These are phyloP conservation scores for Dynastes grantii DNA, from an alignment of 2,888 invertebrate species.

Conservation along the genomic window DNA sequence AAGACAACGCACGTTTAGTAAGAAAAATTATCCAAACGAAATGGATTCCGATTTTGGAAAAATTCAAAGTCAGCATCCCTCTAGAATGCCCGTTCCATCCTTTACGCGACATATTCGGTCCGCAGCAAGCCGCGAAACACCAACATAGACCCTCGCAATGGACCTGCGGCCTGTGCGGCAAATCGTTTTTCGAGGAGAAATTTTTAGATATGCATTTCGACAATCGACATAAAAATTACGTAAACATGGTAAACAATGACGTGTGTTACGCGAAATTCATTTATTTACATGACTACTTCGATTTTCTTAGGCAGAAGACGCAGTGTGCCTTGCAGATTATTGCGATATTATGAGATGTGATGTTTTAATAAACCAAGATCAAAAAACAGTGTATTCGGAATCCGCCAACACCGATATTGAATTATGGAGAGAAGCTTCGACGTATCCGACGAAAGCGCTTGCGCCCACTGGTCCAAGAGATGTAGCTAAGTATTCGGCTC, in stretches of 20 bases:
- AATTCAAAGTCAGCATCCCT: constrained; percentile 89
- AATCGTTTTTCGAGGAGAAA: constrained; percentile 92
- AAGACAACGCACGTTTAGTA: constrained; percentile 91
- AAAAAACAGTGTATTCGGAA: constrained; percentile 77
- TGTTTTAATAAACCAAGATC: constrained; percentile 84
- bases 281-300: neutral
- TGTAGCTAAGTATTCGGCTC: constrained; percentile 66
- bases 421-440: constrained; percentile 86
- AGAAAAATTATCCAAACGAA: constrained; percentile 91
- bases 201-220: constrained; percentile 92
- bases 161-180: constrained; percentile 93
- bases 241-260: constrained; percentile 79
- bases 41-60: constrained; percentile 92
- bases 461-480: constrained; percentile 70
- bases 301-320: constrained; percentile 84
- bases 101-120: constrained; percentile 88
- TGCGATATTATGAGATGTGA: constrained; percentile 98
- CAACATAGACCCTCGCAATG: constrained; percentile 91
- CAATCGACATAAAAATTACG: constrained; percentile 87
- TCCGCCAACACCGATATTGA: constrained; percentile 85
- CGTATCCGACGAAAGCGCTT: constrained; percentile 77
- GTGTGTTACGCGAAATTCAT: constrained; percentile 9
- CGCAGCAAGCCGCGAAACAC: constrained; percentile 88
- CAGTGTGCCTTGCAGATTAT: constrained; percentile 93
- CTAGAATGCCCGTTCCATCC: constrained; percentile 93